Evolutionary conservation across 2,888 invertebrate genomes (phyloP).

Genomic region (Callimorpha dominula): DNA sequence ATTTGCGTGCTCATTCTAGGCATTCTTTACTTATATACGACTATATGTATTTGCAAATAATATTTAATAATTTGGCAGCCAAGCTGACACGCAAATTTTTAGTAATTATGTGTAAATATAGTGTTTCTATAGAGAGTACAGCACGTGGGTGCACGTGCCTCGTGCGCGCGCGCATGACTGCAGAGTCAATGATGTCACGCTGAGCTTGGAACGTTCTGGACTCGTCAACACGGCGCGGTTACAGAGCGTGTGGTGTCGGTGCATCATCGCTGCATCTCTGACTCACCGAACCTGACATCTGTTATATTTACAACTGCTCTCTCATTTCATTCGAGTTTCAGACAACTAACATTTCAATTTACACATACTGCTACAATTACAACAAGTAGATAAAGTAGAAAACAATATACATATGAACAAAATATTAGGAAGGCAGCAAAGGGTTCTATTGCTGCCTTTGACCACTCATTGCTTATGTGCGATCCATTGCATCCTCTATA

Average conservation of each 20-base stretch:
- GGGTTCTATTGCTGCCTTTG: neutral
- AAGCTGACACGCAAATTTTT: conserved; percentile 13
- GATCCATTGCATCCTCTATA: neutral
- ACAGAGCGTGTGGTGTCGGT: conserved; percentile 11
- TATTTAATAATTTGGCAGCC: conserved; percentile 15
- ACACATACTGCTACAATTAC: neutral
- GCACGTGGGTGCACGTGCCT: neutral
- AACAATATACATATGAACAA: neutral
- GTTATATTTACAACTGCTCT: conserved; percentile 28
- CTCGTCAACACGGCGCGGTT: conserved; percentile 13
- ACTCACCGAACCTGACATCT: conserved; percentile 31
- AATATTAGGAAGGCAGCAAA: neutral
- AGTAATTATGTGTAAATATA: conserved; percentile 22
- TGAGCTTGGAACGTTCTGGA: conserved; percentile 8
- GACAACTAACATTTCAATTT: neutral
- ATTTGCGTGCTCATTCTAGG: neutral
- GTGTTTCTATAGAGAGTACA: conserved; percentile 8
- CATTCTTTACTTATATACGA: neutral
- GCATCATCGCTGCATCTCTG: conserved; percentile 21
- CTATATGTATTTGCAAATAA: neutral
- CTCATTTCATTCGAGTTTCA: conserved; percentile 8
- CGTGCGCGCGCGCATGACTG: neutral
- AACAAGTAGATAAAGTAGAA: neutral
- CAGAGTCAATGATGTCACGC: neutral
- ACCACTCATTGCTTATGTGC: neutral